Conservation (phyloP, 2,888 invertebrate genomes). For the Dorcus hopei region DNA sequence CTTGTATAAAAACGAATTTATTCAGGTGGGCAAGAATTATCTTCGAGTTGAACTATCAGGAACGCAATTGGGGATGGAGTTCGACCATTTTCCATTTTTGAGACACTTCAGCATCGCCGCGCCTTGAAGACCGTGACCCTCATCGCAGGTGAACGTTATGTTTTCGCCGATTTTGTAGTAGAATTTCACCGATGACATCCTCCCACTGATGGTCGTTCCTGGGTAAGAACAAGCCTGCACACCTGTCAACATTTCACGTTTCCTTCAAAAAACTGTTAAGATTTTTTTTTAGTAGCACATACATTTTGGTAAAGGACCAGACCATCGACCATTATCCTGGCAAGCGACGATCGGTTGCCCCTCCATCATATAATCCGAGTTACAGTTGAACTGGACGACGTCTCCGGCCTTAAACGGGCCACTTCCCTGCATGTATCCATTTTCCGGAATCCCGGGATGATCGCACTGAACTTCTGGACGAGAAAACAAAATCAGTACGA, state of each 20-base stretch:
- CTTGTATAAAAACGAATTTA: too few relatives aligned
- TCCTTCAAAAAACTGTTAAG: too few relatives aligned
- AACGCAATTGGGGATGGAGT: constrained; percentile 74
- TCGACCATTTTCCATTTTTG: constrained; percentile 83
- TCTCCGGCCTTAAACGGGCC: constrained; percentile 81
- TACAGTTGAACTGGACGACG: constrained; percentile 83
- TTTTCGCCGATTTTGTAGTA: constrained; percentile 85
- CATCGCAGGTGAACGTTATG: constrained; percentile 79
- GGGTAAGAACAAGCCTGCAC: constrained; percentile 81
- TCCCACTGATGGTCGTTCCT: constrained; percentile 80
- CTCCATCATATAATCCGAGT: constrained; percentile 84
- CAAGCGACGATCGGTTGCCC: constrained; percentile 87
- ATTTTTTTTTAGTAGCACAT: constrained; percentile 35
- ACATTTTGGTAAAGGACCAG: constrained; percentile 81
- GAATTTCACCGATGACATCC: constrained; percentile 84
- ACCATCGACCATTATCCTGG: constrained; percentile 84
- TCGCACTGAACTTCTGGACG: constrained; percentile 74
- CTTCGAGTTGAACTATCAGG: constrained; percentile 11
- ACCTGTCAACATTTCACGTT: constrained; percentile 31
- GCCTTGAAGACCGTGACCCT: constrained; percentile 70
- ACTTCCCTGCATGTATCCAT: constrained; percentile 75
- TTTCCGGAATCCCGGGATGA: constrained; percentile 68
- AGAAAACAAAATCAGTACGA: background rate
- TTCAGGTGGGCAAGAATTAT: background rate
- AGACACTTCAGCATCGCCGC: constrained; percentile 76